These are phyloP conservation scores for Drosophila subobscura DNA, from an alignment of 1,140 invertebrate species.

Conservation along the genomic window DNA sequence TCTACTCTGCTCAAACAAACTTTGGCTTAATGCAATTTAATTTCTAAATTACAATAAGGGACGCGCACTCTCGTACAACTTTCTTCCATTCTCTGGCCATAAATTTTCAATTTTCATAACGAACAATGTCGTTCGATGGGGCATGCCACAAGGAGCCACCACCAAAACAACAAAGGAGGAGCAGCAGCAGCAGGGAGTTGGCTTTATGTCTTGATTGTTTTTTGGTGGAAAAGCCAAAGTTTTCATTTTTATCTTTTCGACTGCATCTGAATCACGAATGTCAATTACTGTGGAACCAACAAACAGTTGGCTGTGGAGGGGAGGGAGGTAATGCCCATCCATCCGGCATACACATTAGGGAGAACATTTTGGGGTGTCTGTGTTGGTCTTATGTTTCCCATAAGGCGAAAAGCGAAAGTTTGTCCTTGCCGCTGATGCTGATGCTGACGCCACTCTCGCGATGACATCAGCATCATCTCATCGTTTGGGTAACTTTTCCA, in stretches of 20 bases:
- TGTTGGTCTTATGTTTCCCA: not conserved
- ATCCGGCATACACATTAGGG: slow-evolving; percentile 68
- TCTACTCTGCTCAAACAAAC: slow-evolving; percentile 7
- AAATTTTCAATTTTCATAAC: slow-evolving; percentile 75
- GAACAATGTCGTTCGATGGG: slow-evolving; percentile 26
- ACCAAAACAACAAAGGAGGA: not conserved
- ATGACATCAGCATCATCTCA: slow-evolving; percentile 61
- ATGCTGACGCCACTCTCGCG: slow-evolving; percentile 6
- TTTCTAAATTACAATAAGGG: slow-evolving; percentile 37
- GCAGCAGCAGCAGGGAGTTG: not conserved
- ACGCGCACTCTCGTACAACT: not conserved
- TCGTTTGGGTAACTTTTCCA: slow-evolving; percentile 7
- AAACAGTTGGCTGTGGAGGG: not conserved
- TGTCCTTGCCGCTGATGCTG: slow-evolving; percentile 50
- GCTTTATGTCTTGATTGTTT: slow-evolving; percentile 74
- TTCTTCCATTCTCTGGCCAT: slow-evolving; percentile 18
- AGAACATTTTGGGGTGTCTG: not conserved
- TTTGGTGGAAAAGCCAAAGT: slow-evolving; percentile 59
- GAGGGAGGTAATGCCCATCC: slow-evolving; percentile 20
- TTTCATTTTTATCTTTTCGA: slow-evolving; percentile 54
- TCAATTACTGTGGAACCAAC: slow-evolving; percentile 62
- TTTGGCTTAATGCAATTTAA: slow-evolving; percentile 63
- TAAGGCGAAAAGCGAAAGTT: slow-evolving; percentile 67
- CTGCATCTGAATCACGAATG: slow-evolving; percentile 76
- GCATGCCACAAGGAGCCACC: no score